These are phyloP conservation scores for Ailuropoda melanoleuca DNA, from an alignment of 2,113 vertebrate genomes.

Conservation along the genomic window DNA sequence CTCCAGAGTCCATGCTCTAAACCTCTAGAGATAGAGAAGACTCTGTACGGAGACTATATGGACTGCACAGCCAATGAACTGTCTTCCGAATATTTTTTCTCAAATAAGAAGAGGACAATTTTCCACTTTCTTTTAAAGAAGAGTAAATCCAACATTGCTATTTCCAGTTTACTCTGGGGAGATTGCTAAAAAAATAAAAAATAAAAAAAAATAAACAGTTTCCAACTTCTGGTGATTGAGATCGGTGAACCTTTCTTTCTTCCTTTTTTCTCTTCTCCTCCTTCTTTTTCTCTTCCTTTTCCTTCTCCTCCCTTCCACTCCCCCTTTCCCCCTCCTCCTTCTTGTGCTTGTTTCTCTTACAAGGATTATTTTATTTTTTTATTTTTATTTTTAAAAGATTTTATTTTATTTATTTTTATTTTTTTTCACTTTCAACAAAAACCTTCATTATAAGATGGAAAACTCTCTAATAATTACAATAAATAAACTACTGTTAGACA, in stretches of 20 bases:
- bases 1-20: not conserved
- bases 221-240: not conserved
- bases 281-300: not conserved
- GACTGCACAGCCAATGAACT: not conserved
- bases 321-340: not conserved
- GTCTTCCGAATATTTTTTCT: slow-evolving; percentile 22
- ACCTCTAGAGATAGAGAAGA: not conserved
- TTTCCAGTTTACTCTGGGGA: slow-evolving; percentile 22
- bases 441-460: not conserved
- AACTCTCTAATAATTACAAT: not conserved
- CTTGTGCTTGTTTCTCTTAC: not conserved
- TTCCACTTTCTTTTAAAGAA: slow-evolving; percentile 10
- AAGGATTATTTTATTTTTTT: no score
- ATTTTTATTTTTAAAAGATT: no score
- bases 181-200: not conserved
- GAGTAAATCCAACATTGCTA: not conserved
- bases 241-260: not conserved
- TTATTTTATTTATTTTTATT: no score
- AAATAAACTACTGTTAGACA: slow-evolving; percentile 1
- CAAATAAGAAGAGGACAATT: not conserved
- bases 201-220: not conserved
- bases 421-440: not conserved
- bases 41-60: not conserved
- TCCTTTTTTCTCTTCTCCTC: not conserved
- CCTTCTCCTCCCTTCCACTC: not conserved